Base-by-base conservation (phyloP, 2,888 invertebrate species). In the Formica aserva region DNA sequence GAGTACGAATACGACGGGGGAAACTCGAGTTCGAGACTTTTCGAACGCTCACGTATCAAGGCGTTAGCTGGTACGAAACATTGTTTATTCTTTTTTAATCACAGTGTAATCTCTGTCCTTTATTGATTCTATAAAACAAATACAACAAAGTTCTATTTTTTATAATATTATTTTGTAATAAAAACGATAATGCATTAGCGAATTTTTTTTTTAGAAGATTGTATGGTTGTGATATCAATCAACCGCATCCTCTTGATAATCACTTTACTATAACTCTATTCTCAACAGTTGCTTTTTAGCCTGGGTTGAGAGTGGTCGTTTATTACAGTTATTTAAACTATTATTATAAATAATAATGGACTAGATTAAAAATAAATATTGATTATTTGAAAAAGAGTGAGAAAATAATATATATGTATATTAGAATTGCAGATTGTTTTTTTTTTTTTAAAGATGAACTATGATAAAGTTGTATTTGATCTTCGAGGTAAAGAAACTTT, bases 1-100 rank as follows among this genome's bases (percentile, higher is more conserved):
- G 99, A 99, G 95, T 99, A 99, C 96, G 99, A 99, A 96, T 99
- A 99, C 96, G 99, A 99, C 96, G 99, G 99, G 94, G 99, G 99
- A 94, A 99, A 99, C 95, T 99, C 99, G 93, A 99, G 99, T 92
- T 99, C 99, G 93, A 97, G 99, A 95, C 97, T 99, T 90, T 99
- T 99, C 96, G 99, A 99, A 96, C 97, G 99, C 95, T 99, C 99
- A 94, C 97, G 99, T 95, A 99, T 99, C 94, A 99, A 99, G 96
- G 99, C 99, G 91, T 96, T 99, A 94, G 99, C 99, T 94, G 99
- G 99, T 99, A 92, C 95, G 95, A 92, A 32, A 38, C 11, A 5
- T 9, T 62, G 3, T 78, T 15, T 15, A 66, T 57, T 29, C 11
- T 35, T 45, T 41, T 67, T 72, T 32, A 26, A 41, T 84, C 52